Base-by-base conservation (phyloP, 1,140 invertebrate genomes). In the Maconellicoccus hirsutus region DNA sequence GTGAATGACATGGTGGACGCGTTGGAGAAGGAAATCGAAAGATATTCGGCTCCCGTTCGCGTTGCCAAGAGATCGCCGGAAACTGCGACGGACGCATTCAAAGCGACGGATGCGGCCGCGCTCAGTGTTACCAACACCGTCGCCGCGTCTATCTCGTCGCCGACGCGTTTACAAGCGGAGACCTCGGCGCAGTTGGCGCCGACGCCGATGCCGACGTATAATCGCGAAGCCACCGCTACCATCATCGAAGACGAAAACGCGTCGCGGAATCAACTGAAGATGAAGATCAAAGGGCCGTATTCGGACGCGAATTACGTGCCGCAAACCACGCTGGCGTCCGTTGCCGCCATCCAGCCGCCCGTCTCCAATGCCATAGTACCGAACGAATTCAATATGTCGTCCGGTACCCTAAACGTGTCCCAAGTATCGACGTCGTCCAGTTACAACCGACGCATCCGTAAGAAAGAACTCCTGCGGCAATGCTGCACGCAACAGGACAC, bases 251-350 rank as follows among this genome's bases (percentile, higher is more conserved):
- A 66, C 61, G 61, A 66, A 1, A 14, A 4, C 19, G 1, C 83
- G 78, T 87, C 89, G 0, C 80, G 90, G 19, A 93, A 92, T 80
- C 91, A 92, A 75, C 78, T 94, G 0, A 94, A 94, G 78, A 87
- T 94, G 0, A 94, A 94, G 79, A 94, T 94, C 73, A 94, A 94
- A 79, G 92, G 91, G 12, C 91, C 92, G 0, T 90, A 93, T 76
- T 78, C 88, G 69, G 87, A 89, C 75, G 87, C 88, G 0, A 90
- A 90, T 75, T 91, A 91, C 74, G 79, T 81, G 2, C 78, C 81
- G 1, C 77, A 81, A 4, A 79, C 85, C 1, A 79, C 80, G 71
- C 79, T 80, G 4, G 78, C 81, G 12, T 77, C 81, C 16, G 52
- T 16, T 6, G 21, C 21, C 52, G 52, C 4, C 4, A 59, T 6